phyloP scores from a whole-genome alignment of 2,888 invertebrate genomes.

The Formica aserva region DNA sequence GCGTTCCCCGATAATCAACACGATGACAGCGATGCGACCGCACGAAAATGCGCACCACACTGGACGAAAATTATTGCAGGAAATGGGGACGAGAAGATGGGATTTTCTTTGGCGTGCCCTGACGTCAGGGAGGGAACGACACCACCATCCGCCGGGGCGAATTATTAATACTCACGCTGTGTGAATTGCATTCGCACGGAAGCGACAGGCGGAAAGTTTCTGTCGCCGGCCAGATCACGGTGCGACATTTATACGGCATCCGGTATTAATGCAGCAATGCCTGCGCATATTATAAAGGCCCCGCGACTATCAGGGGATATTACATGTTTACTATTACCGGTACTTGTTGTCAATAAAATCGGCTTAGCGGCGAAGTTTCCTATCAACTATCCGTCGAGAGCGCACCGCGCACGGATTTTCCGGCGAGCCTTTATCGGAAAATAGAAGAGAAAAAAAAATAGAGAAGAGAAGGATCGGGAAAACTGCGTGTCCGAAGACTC shows the following conservation, averaged over 20 bases:
- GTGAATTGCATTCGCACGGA: constrained; percentile 20
- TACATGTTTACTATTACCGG: constrained; percentile 5
- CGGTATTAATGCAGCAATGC: constrained; percentile 38
- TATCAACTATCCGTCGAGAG: constrained; percentile 18
- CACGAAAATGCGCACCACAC: constrained; percentile 57
- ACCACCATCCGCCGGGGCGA: constrained; percentile 14
- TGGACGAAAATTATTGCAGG: constrained; percentile 7
- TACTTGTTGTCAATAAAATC: constrained; percentile 26
- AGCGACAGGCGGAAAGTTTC: constrained; percentile 52
- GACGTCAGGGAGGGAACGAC: not conserved
- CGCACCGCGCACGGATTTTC: constrained; percentile 45
- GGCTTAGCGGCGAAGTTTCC: constrained; percentile 53
- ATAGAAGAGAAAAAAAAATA: constrained; percentile 57
- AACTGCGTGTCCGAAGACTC: constrained; percentile 40
- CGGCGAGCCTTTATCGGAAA: constrained; percentile 58
- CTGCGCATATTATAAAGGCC: constrained; percentile 26
- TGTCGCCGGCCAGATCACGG: constrained; percentile 13
- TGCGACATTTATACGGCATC: constrained; percentile 3
- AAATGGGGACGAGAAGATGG: not conserved
- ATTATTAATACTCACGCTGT: constrained; percentile 40
- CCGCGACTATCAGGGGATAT: not conserved
- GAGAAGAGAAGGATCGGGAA: not conserved
- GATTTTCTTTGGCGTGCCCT: not conserved
- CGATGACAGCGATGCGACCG: constrained; percentile 48
- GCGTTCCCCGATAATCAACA: constrained; percentile 60